Percentiles rank a stretch among this genome's conserved stretches.
phyloP scores from a whole-genome alignment of 1,140 invertebrate species.

The Sitophilus oryzae region DNA sequence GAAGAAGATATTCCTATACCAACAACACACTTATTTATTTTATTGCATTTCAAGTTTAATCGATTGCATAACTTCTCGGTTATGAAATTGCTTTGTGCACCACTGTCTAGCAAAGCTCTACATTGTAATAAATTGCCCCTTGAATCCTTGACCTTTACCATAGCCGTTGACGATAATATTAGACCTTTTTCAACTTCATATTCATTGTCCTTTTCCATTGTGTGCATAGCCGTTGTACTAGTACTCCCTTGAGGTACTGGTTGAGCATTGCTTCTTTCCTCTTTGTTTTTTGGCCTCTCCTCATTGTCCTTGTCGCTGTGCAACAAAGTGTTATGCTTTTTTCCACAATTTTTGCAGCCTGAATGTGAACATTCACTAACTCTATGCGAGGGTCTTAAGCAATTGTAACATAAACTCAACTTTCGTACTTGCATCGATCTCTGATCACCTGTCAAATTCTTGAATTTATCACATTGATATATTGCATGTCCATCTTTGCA shows the following conservation, averaged over 20 bases:
- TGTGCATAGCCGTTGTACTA: background rate
- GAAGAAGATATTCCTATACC: conserved; percentile 19
- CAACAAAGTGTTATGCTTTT: conserved; percentile 15
- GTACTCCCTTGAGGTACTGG: background rate
- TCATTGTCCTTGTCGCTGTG: conserved; percentile 8
- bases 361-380: background rate
- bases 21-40: conserved; percentile 7
- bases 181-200: too few relatives aligned
- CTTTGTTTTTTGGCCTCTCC: background rate
- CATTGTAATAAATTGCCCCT: too few relatives aligned
- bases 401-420: conserved; percentile 14
- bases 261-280: background rate
- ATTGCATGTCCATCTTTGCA: conserved; percentile 15
- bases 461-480: conserved; percentile 13
- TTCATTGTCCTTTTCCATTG: background rate
- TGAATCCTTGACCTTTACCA: conserved; percentile 12
- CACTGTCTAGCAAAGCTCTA: conserved; percentile 13
- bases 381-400: conserved; percentile 7
- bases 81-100: conserved; percentile 20
- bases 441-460: background rate
- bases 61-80: conserved; percentile 3
- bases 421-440: conserved; percentile 8
- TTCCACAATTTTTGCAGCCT: conserved; percentile 9
- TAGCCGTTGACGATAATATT: conserved; percentile 7
- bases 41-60: background rate